phyloP scores from a whole-genome alignment of 2,113 vertebrate genomes.

The Bujurquina vittata region DNA sequence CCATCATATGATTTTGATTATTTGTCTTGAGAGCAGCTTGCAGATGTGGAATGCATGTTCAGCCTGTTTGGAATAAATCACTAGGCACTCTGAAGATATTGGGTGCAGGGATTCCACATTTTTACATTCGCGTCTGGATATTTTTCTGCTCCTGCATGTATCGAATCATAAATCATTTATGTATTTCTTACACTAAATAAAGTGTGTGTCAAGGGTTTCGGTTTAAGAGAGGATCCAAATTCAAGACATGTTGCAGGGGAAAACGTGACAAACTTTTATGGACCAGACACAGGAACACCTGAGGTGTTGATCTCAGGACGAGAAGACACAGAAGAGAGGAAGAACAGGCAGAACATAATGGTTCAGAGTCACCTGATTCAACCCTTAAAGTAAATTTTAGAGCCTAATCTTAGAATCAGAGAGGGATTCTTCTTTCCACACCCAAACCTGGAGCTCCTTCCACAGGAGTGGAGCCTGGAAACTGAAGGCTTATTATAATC shows the following conservation, averaged over 20 bases:
- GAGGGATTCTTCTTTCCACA: not conserved
- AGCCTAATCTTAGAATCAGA: not conserved
- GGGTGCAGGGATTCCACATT: constrained; percentile 72
- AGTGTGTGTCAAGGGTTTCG: not conserved
- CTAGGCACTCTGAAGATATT: constrained; percentile 71
- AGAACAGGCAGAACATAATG: not conserved
- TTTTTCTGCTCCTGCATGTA: constrained; percentile 43
- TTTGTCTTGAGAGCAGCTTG: constrained; percentile 79
- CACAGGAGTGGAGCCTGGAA: not conserved
- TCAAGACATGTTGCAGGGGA: not conserved
- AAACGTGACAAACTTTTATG: not conserved
- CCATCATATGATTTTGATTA: constrained; percentile 85
- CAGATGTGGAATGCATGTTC: constrained; percentile 84
- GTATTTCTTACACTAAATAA: not conserved
- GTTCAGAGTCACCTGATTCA: not conserved
- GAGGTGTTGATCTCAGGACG: not conserved
- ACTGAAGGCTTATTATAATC: not conserved
- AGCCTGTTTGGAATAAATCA: constrained; percentile 85
- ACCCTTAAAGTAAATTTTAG: not conserved
- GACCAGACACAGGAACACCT: not conserved
- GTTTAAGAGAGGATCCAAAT: not conserved
- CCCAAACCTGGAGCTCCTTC: not conserved
- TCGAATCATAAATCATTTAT: not conserved
- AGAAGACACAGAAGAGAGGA: not conserved
- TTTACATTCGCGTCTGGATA: constrained; percentile 72